A percentile compares a stretch with the other conserved stretches of the same genome.
Evolutionary conservation across 2,888 invertebrate genomes (phyloP).

Genomic region (Drosophila siamana): DNA sequence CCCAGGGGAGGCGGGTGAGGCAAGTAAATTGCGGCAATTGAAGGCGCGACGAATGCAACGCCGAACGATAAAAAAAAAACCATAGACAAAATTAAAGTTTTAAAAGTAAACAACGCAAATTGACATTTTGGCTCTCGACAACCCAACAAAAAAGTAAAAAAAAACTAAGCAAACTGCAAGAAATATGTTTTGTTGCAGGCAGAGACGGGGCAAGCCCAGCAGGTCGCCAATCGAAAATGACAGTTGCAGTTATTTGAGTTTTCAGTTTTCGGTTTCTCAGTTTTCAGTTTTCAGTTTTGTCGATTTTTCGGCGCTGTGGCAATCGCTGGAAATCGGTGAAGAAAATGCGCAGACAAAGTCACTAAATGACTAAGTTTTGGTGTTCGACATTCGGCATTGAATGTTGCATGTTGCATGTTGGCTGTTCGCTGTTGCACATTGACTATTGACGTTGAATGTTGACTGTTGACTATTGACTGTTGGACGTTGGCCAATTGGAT

Average conservation of each 20-base stretch:
- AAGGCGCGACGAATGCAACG: constrained; percentile 81
- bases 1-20: background rate
- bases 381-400: constrained; percentile 63
- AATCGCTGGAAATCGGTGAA: constrained; percentile 50
- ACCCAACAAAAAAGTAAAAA: constrained; percentile 23
- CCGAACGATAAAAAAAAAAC: constrained; percentile 47
- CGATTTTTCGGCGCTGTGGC: constrained; percentile 30
- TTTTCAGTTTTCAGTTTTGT: constrained; percentile 17
- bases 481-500: constrained; percentile 60
- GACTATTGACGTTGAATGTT: constrained; percentile 9
- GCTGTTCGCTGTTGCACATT: constrained; percentile 13
- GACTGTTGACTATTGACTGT: constrained; percentile 8
- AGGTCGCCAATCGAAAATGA: constrained; percentile 81
- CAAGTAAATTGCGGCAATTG: constrained; percentile 72
- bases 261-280: constrained; percentile 21
- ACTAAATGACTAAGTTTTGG: constrained; percentile 71
- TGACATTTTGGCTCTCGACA: constrained; percentile 76
- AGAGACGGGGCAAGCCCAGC: constrained; percentile 74
- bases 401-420: constrained; percentile 56
- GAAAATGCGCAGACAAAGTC: constrained; percentile 54
- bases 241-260: constrained; percentile 76
- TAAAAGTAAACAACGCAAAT: constrained; percentile 79
- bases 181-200: constrained; percentile 52
- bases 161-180: constrained; percentile 10
- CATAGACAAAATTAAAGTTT: constrained; percentile 68